Evolutionary conservation across 2,797 vertebrate genomes (phyloP).

Genomic region (Chaunax sp.): DNA sequence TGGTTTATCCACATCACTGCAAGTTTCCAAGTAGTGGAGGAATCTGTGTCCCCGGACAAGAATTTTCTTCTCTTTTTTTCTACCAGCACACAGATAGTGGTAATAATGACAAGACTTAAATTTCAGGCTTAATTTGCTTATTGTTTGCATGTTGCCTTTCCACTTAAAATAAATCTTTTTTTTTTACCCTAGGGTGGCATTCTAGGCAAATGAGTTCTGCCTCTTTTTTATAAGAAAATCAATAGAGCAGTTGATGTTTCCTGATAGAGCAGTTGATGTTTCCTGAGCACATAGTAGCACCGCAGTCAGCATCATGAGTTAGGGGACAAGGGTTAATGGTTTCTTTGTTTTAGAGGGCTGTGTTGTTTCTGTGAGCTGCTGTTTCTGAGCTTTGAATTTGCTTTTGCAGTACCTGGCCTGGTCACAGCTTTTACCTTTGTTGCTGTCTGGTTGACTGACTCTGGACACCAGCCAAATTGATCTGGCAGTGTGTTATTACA

Average conservation of each 20-base stretch:
- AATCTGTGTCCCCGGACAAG: no score
- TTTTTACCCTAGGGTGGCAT: constrained; percentile 12
- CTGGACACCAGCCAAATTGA: constrained; percentile 28
- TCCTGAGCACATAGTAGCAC: constrained; percentile 14
- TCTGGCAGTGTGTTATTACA: constrained; percentile 34
- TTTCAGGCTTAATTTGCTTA: neutral
- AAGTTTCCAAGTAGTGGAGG: no score
- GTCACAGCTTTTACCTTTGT: constrained; percentile 15
- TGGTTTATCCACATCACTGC: no score
- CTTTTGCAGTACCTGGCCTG: constrained; percentile 48
- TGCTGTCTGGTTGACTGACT: constrained; percentile 34
- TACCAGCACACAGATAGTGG: neutral
- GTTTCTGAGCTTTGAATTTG: constrained; percentile 49
- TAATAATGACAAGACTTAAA: neutral
- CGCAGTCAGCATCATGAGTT: constrained; percentile 64
- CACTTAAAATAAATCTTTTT: constrained; percentile 12
- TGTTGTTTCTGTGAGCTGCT: constrained; percentile 44
- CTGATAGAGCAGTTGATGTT: constrained; percentile 50
- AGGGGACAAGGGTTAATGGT: constrained; percentile 68
- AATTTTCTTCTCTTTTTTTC: neutral
- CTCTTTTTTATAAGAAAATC: constrained; percentile 55
- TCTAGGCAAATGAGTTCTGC: constrained; percentile 18
- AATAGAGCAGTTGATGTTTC: constrained; percentile 57
- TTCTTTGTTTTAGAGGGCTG: constrained; percentile 33
- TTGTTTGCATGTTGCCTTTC: constrained; percentile 31